These are phyloP conservation scores for Tenebrosternarchus preto DNA, from an alignment of 2,113 vertebrate genomes.

Conservation along the genomic window DNA sequence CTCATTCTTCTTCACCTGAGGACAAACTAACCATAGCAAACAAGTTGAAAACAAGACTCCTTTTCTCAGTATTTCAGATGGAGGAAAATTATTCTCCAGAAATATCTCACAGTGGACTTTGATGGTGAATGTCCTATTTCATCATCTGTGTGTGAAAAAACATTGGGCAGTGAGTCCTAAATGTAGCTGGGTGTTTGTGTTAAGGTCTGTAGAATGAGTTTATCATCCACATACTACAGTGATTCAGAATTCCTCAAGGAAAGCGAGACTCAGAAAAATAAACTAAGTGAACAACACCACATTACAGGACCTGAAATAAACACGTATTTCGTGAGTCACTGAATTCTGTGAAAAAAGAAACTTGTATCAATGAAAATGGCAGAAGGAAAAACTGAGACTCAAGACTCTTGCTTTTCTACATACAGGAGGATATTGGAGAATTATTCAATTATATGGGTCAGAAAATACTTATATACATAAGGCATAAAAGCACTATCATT, in stretches of 20 bases:
- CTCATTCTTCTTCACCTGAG: slow-evolving; percentile 48
- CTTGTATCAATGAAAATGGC: slow-evolving; percentile 35
- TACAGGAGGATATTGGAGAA: too few species aligned
- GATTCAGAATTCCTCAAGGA: slow-evolving; percentile 47
- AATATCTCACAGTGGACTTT: slow-evolving; percentile 51
- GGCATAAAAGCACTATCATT: background rate
- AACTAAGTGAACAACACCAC: slow-evolving; percentile 44
- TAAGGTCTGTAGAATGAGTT: slow-evolving; percentile 46
- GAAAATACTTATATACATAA: background rate
- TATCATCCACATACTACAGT: slow-evolving; percentile 51
- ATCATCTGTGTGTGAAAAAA: slow-evolving; percentile 49
- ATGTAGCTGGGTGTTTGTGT: slow-evolving; percentile 52
- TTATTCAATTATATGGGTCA: background rate
- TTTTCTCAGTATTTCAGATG: slow-evolving; percentile 48
- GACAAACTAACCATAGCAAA: slow-evolving; percentile 53
- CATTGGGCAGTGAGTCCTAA: slow-evolving; percentile 47
- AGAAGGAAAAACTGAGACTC: slow-evolving; percentile 10
- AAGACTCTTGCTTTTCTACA: background rate
- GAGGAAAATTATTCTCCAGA: slow-evolving; percentile 53
- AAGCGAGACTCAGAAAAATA: slow-evolving; percentile 50
- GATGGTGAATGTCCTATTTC: slow-evolving; percentile 56
- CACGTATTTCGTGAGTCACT: slow-evolving; percentile 25
- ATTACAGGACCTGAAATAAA: slow-evolving; percentile 46
- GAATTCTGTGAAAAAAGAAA: slow-evolving; percentile 42
- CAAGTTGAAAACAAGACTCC: slow-evolving; percentile 49